Evolutionary conservation across 1,140 invertebrate genomes (phyloP).

Genomic region (Eupristina koningsbergeri): DNA sequence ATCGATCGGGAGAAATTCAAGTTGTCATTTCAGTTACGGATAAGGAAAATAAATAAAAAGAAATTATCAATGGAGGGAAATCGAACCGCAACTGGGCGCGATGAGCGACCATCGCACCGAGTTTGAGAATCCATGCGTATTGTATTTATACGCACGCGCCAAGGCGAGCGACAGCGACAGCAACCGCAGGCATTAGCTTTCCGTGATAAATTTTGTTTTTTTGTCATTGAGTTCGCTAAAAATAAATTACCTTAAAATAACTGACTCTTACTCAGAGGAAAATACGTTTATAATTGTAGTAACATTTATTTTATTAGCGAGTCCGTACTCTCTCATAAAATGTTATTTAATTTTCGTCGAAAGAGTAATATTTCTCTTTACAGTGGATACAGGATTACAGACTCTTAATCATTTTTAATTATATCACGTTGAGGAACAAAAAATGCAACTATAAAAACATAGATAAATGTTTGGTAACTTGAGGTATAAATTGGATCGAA

Average conservation of each 20-base stretch:
- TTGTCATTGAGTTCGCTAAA: constrained; percentile 7
- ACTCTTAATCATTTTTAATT: not conserved
- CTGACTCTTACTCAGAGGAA: constrained; percentile 1
- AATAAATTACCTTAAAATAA: constrained; percentile 27
- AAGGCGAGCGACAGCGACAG: too few relatives aligned
- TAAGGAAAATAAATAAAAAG: not conserved
- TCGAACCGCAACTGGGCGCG: not conserved
- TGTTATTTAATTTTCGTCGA: not conserved
- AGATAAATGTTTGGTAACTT: not conserved
- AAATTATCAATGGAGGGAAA: constrained; percentile 1
- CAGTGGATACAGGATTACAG: not conserved
- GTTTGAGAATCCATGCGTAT: constrained; percentile 10
- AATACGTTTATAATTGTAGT: constrained; percentile 19
- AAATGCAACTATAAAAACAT: too few relatives aligned
- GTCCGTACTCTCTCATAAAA: not conserved
- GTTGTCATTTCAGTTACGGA: not conserved
- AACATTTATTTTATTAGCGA: constrained; percentile 9
- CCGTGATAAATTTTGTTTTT: constrained; percentile 25
- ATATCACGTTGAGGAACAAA: not conserved
- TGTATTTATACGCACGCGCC: constrained; percentile 19
- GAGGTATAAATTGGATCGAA: not conserved
- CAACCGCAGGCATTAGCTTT: constrained; percentile 25
- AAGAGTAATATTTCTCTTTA: not conserved
- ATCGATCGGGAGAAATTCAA: not conserved
- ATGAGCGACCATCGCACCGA: not conserved